Percentiles rank a stretch among this genome's conserved stretches.
Conservation (phyloP, 2,113 vertebrate species). For the Nerophis lumbriciformis region DNA sequence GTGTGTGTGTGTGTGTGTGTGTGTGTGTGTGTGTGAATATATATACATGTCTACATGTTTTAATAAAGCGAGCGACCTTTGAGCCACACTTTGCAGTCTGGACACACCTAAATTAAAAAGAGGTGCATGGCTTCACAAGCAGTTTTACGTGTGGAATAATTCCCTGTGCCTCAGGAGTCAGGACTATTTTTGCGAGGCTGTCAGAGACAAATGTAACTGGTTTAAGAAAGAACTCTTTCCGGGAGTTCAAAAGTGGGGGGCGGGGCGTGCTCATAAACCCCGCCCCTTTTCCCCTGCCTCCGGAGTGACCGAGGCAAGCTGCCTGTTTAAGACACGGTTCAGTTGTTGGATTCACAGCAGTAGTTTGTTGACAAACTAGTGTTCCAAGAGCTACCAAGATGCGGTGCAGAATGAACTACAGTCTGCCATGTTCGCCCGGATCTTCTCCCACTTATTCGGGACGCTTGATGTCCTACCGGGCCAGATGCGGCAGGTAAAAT, state of each 20-base stretch:
- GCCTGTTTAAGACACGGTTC: slow-evolving; percentile 32
- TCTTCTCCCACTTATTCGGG: slow-evolving; percentile 50
- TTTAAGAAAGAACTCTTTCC: background rate
- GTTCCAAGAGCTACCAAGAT: slow-evolving; percentile 28
- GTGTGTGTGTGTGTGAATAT: no score
- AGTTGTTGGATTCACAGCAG: background rate
- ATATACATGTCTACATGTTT: no score
- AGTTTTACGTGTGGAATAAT: no score
- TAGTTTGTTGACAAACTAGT: background rate
- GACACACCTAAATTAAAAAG: no score
- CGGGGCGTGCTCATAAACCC: background rate
- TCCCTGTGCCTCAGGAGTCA: background rate
- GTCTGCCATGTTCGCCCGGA: slow-evolving; percentile 60
- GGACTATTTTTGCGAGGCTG: background rate
- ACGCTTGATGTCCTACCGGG: slow-evolving; percentile 43
- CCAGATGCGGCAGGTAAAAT: slow-evolving; percentile 61
- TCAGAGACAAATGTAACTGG: background rate
- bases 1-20: no score
- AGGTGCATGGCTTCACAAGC: no score
- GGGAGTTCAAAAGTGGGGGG: background rate
- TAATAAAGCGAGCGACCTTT: no score
- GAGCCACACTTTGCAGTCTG: no score
- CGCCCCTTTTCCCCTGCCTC: background rate
- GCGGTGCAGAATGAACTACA: slow-evolving; percentile 67
- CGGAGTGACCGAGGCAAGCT: slow-evolving; percentile 32